These are phyloP conservation scores for Vanessa atalanta DNA, from an alignment of 1,140 invertebrate genomes.

Conservation along the genomic window DNA sequence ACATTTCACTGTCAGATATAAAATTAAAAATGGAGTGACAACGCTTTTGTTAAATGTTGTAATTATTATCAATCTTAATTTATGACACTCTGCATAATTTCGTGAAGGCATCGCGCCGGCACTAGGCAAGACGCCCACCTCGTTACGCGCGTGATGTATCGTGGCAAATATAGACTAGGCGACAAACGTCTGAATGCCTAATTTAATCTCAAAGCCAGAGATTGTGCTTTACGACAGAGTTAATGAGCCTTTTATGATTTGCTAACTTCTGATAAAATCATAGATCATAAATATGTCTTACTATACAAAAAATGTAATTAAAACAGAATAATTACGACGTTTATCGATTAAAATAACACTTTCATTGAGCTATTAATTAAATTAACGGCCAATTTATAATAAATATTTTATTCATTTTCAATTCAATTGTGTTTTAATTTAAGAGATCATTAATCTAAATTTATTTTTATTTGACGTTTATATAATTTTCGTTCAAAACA, in stretches of 20 bases:
- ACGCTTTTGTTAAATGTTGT: too few species aligned
- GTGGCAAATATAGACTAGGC: constrained; percentile 31
- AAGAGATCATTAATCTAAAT: background rate
- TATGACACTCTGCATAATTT: background rate
- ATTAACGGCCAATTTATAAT: constrained; percentile 1
- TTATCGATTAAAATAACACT: constrained; percentile 2
- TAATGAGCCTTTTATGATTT: constrained; percentile 6
- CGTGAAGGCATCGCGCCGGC: background rate
- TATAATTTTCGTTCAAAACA: background rate
- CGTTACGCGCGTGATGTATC: constrained; percentile 41
- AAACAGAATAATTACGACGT: background rate
- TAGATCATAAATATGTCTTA: constrained; percentile 2
- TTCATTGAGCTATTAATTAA: constrained; percentile 2
- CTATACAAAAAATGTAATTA: background rate
- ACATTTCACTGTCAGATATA: too few species aligned
- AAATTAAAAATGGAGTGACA: too few species aligned
- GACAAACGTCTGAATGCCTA: constrained; percentile 33
- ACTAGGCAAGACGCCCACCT: constrained; percentile 41
- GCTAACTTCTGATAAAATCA: background rate
- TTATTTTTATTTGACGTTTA: background rate
- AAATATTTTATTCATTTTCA: background rate
- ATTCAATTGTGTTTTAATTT: too few species aligned
- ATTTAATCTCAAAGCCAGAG: constrained; percentile 28
- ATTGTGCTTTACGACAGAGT: background rate
- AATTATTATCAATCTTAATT: constrained; percentile 10